Conservation (phyloP, 53 echinoderm and acorn worm species). For the Echinarachnius parma region DNA sequence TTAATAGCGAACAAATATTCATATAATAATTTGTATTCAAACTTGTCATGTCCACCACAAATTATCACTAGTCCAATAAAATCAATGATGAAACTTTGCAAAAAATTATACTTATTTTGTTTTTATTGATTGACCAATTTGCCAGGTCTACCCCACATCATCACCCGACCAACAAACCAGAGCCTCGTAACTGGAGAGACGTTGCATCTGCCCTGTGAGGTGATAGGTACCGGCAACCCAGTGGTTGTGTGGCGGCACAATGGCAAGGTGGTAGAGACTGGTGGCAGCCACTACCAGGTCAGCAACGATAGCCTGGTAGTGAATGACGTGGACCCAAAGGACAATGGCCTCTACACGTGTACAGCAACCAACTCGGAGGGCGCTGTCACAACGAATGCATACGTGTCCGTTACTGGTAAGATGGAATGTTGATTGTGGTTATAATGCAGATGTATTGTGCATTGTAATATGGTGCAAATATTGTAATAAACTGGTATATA, state of each 20-base stretch:
- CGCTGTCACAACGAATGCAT: slow-evolving; percentile 37
- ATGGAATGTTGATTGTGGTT: not conserved
- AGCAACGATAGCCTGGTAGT: slow-evolving; percentile 46
- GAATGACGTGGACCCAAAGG: slow-evolving; percentile 46
- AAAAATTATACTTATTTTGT: too few species aligned
- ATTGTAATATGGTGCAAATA: not conserved
- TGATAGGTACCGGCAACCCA: slow-evolving; percentile 77
- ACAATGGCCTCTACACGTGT: slow-evolving; percentile 73
- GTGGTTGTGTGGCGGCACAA: slow-evolving; percentile 68
- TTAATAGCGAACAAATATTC: too few species aligned
- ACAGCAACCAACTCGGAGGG: slow-evolving; percentile 70
- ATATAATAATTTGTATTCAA: too few species aligned
- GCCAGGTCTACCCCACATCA: slow-evolving; percentile 77
- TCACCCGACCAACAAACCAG: slow-evolving; percentile 54
- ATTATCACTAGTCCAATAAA: too few species aligned
- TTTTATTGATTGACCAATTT: too few species aligned
- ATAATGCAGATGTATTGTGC: not conserved
- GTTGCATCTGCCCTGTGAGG: slow-evolving; percentile 57
- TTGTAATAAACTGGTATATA: too few species aligned
- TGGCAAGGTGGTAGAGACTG: slow-evolving; percentile 19
- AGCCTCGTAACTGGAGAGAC: slow-evolving; percentile 67
- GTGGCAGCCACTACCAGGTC: slow-evolving; percentile 25
- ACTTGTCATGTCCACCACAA: too few species aligned
- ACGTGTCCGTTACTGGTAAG: slow-evolving; percentile 70
- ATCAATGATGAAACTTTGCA: too few species aligned